Evolutionary conservation across 2,888 invertebrate species (phyloP).

Genomic region (Dromius quadrimaculatus): DNA sequence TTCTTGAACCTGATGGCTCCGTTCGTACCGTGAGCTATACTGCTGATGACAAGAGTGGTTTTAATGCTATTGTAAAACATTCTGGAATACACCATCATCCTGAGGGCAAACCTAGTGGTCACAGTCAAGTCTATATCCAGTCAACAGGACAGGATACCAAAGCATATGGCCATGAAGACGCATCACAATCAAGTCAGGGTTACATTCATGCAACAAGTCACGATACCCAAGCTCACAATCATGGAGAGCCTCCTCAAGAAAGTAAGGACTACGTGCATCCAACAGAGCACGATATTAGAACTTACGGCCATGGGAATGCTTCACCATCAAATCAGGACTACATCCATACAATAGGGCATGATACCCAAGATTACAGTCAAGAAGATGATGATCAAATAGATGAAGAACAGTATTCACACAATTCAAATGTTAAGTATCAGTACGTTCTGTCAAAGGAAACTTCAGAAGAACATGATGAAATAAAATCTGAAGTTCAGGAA

Average conservation of each 20-base stretch:
- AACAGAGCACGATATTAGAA: no score
- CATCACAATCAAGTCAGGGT: neutral
- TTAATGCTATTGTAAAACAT: slow-evolving; percentile 72
- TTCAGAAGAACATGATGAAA: slow-evolving; percentile 25
- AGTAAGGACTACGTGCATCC: no score
- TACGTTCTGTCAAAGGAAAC: slow-evolving; percentile 26
- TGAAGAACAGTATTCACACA: slow-evolving; percentile 28
- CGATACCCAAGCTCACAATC: no score
- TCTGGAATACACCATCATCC: slow-evolving; percentile 67
- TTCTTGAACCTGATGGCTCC: slow-evolving; percentile 77
- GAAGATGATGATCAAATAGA: slow-evolving; percentile 39
- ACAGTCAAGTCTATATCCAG: slow-evolving; percentile 54
- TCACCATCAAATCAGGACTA: slow-evolving; percentile 52
- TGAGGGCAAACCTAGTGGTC: slow-evolving; percentile 56
- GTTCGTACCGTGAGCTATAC: slow-evolving; percentile 73
- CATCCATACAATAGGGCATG: slow-evolving; percentile 32
- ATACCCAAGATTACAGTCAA: neutral
- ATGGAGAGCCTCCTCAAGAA: no score
- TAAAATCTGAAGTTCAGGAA: neutral
- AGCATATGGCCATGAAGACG: neutral
- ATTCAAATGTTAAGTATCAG: slow-evolving; percentile 52
- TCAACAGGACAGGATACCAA: slow-evolving; percentile 56
- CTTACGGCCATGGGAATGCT: no score
- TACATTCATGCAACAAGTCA: no score
- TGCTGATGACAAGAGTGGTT: slow-evolving; percentile 71